Conservation (phyloP, 2,797 vertebrate species). For the Typhlichthys subterraneus region DNA sequence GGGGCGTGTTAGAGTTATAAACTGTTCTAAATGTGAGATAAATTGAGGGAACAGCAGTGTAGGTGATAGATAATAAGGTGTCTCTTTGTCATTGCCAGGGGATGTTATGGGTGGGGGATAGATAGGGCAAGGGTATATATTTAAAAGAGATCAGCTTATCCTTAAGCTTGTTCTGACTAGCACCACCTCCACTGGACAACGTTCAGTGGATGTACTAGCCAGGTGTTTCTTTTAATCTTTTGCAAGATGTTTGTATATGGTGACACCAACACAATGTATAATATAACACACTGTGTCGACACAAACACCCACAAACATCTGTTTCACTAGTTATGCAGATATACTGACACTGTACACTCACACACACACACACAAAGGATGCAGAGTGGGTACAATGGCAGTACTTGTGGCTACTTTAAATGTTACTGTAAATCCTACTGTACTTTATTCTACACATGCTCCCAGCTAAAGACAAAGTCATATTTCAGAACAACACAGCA, state of each 20-base stretch:
- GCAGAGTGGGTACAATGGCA: neutral
- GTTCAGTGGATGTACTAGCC: no score
- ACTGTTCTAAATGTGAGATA: slow-evolving; percentile 49
- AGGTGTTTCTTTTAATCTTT: neutral
- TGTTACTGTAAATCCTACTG: neutral
- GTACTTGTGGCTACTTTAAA: neutral
- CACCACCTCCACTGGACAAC: no score
- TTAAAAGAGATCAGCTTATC: no score
- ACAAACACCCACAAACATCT: neutral
- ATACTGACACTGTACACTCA: neutral
- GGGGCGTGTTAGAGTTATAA: slow-evolving; percentile 45
- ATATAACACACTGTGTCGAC: neutral
- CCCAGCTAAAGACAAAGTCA: no score
- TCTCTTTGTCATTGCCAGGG: slow-evolving; percentile 53
- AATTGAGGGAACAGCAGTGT: slow-evolving; percentile 39
- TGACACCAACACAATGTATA: neutral
- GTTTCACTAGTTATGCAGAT: no score
- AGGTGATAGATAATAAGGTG: slow-evolving; percentile 55
- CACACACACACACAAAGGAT: neutral
- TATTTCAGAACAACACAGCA: no score
- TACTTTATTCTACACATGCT: neutral
- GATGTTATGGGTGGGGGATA: slow-evolving; percentile 29
- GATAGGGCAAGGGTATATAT: no score
- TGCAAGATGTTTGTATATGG: neutral
- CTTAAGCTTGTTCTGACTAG: no score